Evolutionary conservation across 2,113 vertebrate species (phyloP), one percentile per base, ranked within the genome.

Genomic region (Calonectris borealis): DNA sequence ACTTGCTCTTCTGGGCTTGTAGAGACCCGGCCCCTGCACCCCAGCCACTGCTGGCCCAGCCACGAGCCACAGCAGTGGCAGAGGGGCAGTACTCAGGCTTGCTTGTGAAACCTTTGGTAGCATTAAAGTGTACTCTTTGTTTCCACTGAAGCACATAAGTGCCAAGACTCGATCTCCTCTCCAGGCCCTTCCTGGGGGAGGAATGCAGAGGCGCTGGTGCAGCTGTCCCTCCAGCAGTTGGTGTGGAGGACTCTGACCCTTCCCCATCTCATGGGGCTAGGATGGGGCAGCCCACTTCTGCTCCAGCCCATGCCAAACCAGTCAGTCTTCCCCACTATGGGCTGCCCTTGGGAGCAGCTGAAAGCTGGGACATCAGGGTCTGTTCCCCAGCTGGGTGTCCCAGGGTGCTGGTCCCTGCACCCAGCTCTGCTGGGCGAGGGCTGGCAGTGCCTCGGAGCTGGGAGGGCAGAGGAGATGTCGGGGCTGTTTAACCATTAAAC

Each of bases 401-500:
- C 4, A 0, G 10, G 48, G 29, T 58, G 75, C 60, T 71, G 54
- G 6, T 70, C 34, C 68, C 52, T 52, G 58, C 46, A 93, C n/a
- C 36, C 42, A 42, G 60, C 76, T 64, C 68, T 55, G 44, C 55
- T 80, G 89, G 55, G 68, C 0, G 3, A 75, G 20, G 26, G 19
- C 15, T 19, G 46, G 31, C 32, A 51, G 48, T 87, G 83, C 64
- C 61, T 70, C 15, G 40, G 82, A 51, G 36, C 34, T 49, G 91
- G 58, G 72, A 94, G 88, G 82, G 54, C 88, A 78, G 54, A 29
- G 13, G 29, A 96, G 93, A 70, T 9, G 1, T 72, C 3, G 6
- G 14, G 32, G 34, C 32, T 82, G 96, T 96, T 98, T 98, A 98
- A 98, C 98, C 92, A 98, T 98, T 98, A 98, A 94, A 95, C 97